Evolutionary conservation across 64 coral and sea anemone species (phyloP), one percentile per base, ranked within the genome.

Genomic region (Pocillopora damicornis): DNA sequence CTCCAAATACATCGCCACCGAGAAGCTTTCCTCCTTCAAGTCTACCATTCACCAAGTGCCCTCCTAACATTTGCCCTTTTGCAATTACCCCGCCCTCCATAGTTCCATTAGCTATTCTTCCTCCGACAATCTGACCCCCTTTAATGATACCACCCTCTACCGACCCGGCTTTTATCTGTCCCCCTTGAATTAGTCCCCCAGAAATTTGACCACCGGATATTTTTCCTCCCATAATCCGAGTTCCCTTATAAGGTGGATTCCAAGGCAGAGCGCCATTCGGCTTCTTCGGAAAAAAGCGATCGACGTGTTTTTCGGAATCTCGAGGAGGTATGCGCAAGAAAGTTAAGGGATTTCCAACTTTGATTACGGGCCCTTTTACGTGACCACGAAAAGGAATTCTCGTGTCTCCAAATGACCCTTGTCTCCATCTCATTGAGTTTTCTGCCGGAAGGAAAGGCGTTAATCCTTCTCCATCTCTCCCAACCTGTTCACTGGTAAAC

Each of bases 141-240:
- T 81, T 89, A 58, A 99, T 88, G 9, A 91, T 9, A 6, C 95
- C 95, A 9, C 95, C 95, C 72, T 98, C 92, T 18, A 97, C 87
- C 51, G 62, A 81, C 14, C 94, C 95, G 2, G 89, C 91, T 78
- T 79, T 89, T 37, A 93, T 94, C n/a, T 91, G 58, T 16, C 95
- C 91, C 35, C 95, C 95, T 83, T 89, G 35, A 81, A 97, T 97
- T 9, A 87, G 76, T 25, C 95, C 92, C 25, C 92, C 91, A 13
- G 92, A 88, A n/a, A 98, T 98, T 67, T 86, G 76, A 2, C 95
- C 95, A 26, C 95, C 95, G 18, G 89, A 94, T 61, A 98, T 98
- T 64, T 98, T 93, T 15, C 95, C 95, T 26, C 95, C 95, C 57
- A 88, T 79, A n/a, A 98, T 98, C 88, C 81, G 79, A 58, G 88